Conservation (phyloP, 2,797 vertebrate genomes). For the Steatocranus sp. region DNA sequence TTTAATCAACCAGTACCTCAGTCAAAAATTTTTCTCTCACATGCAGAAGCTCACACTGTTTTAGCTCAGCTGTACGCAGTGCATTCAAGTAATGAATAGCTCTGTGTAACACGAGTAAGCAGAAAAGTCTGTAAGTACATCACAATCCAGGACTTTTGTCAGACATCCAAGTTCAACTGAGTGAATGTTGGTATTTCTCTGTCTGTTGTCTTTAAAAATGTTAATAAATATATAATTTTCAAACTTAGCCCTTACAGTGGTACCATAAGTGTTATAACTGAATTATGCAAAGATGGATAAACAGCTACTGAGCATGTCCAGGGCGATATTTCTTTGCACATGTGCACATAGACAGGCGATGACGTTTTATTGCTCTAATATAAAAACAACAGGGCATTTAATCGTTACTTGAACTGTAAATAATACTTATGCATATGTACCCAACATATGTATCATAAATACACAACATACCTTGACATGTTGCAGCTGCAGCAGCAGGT, state of each 20-base stretch:
- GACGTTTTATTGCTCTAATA: not conserved
- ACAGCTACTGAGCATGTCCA: not conserved
- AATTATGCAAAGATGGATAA: not conserved
- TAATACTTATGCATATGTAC: not conserved
- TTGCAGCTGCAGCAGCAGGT: constrained; percentile 93
- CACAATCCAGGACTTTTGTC: not conserved
- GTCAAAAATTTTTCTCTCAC: not conserved
- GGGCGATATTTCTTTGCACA: not conserved
- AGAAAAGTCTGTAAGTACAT: not conserved
- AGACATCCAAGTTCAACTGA: not conserved
- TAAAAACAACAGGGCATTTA: not conserved
- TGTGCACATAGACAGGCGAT: not conserved
- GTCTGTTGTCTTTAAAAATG: not conserved
- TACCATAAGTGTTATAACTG: not conserved
- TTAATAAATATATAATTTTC: not conserved
- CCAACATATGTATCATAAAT: not conserved
- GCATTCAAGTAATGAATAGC: not conserved
- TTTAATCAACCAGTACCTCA: not conserved
- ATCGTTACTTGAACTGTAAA: not conserved
- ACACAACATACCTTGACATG: constrained; percentile 84
- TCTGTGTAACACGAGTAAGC: not conserved
- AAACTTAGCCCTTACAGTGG: not conserved
- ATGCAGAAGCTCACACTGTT: not conserved
- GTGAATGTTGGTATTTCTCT: not conserved
- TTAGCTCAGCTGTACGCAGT: not conserved